A percentile compares a stretch with the other conserved stretches of the same genome.
Evolutionary conservation across 92 coral and sea anemone species (phyloP).

Genomic region (Siderastrea radians): DNA sequence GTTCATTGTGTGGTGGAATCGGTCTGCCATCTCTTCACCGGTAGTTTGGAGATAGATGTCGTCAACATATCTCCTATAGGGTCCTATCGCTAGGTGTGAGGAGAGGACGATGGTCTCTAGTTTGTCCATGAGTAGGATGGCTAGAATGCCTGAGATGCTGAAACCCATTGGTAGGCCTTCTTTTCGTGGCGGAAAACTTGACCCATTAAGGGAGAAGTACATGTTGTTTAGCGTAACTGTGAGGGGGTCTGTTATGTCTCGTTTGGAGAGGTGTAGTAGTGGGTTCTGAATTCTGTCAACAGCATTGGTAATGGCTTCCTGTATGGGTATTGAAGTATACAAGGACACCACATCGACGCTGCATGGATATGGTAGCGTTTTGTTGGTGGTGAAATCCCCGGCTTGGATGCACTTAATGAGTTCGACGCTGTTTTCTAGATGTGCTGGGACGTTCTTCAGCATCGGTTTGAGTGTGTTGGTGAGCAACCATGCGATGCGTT

Average conservation of each 20-base stretch:
- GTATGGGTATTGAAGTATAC: constrained; percentile 48
- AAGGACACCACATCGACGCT: constrained; percentile 67
- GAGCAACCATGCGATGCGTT: constrained; percentile 40
- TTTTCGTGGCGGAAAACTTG: constrained; percentile 24
- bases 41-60: constrained; percentile 44
- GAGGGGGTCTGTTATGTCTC: constrained; percentile 41
- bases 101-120: constrained; percentile 55
- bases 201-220: neutral
- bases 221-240: constrained; percentile 12
- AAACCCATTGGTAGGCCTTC: constrained; percentile 59
- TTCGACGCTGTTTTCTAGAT: constrained; percentile 60
- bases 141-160: constrained; percentile 51
- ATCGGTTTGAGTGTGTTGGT: constrained; percentile 41
- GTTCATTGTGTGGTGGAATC: constrained; percentile 47
- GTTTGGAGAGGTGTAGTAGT: constrained; percentile 31
- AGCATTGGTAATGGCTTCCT: constrained; percentile 47
- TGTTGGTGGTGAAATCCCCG: constrained; percentile 16
- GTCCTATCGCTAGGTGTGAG: constrained; percentile 23
- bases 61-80: constrained; percentile 1
- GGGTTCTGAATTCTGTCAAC: constrained; percentile 9
- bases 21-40: constrained; percentile 30
- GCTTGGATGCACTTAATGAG: constrained; percentile 47
- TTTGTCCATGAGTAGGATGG: constrained; percentile 67
- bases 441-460: constrained; percentile 63
- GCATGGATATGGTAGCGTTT: constrained; percentile 51